phyloP scores from a whole-genome alignment of 92 coral and sea anemone species.

The Zoanthus gigantus region DNA sequence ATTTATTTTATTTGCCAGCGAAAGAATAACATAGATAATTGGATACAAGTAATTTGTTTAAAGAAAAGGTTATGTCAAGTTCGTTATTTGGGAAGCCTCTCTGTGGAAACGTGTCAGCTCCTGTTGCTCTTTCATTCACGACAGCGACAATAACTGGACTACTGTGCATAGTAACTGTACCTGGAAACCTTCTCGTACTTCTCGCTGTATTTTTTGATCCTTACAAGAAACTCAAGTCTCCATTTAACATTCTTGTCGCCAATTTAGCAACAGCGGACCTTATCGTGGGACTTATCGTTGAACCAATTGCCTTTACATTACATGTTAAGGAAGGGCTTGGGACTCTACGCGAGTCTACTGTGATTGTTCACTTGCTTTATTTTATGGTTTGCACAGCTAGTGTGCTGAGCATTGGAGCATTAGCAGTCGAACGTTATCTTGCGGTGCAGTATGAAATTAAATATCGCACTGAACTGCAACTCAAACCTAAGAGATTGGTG shows the following conservation, averaged over 20 bases:
- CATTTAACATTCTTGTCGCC: constrained; percentile 55
- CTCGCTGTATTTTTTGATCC: constrained; percentile 59
- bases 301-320: constrained; percentile 40
- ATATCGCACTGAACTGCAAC: constrained; percentile 46
- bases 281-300: constrained; percentile 49
- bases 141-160: constrained; percentile 46
- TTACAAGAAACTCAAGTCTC: constrained; percentile 48
- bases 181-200: constrained; percentile 62
- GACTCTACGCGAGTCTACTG: background rate
- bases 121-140: constrained; percentile 46
- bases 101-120: constrained; percentile 39
- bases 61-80: background rate
- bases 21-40: too few species aligned
- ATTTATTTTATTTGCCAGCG: too few species aligned
- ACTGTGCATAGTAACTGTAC: constrained; percentile 45
- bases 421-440: constrained; percentile 60
- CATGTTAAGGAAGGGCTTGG: constrained; percentile 55
- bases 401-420: constrained; percentile 51
- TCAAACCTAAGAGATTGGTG: constrained; percentile 48
- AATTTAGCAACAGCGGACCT: constrained; percentile 57
- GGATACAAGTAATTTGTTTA: background rate
- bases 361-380: constrained; percentile 48
- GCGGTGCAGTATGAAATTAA: constrained; percentile 48
- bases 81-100: constrained; percentile 31
- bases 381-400: constrained; percentile 59